Percentiles rank a stretch among this genome's conserved stretches.
These are phyloP conservation scores for Caenorhabditis uteleia DNA, from an alignment of 2,888 invertebrate genomes.

Conservation along the genomic window DNA sequence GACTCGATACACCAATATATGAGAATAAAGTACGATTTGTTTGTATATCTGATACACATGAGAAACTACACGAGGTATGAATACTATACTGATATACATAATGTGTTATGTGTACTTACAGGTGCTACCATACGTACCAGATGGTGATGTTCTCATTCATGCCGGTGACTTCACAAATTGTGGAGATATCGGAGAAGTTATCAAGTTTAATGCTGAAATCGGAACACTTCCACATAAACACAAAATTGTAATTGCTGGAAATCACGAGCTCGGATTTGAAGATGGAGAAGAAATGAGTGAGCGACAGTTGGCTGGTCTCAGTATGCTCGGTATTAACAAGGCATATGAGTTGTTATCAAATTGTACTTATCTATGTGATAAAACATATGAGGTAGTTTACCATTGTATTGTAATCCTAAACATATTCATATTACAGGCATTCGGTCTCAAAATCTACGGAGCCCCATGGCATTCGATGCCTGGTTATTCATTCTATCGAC, in stretches of 20 bases:
- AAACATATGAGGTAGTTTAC: slow-evolving; percentile 52
- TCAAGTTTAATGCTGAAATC: slow-evolving; percentile 68
- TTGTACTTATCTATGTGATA: slow-evolving; percentile 66
- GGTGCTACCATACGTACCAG: slow-evolving; percentile 49
- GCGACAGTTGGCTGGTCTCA: slow-evolving; percentile 56
- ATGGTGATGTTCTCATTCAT: slow-evolving; percentile 67
- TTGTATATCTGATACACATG: slow-evolving; percentile 68
- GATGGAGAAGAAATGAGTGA: slow-evolving; percentile 54
- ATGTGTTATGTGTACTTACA: slow-evolving; percentile 7
- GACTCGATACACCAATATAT: slow-evolving; percentile 59
- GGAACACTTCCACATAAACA: slow-evolving; percentile 60
- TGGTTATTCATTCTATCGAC: slow-evolving; percentile 67
- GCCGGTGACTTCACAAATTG: slow-evolving; percentile 68
- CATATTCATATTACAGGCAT: slow-evolving; percentile 28
- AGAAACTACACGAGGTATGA: slow-evolving; percentile 56
- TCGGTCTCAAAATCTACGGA: slow-evolving; percentile 66
- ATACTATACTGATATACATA: slow-evolving; percentile 6
- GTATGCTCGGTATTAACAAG: slow-evolving; percentile 66
- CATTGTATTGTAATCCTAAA: background rate
- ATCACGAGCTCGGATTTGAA: slow-evolving; percentile 61
- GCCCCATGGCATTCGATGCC: slow-evolving; percentile 69
- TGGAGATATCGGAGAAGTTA: slow-evolving; percentile 67
- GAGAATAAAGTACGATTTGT: slow-evolving; percentile 62
- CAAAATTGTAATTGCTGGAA: slow-evolving; percentile 61
- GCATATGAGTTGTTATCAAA: slow-evolving; percentile 67